phyloP scores from a whole-genome alignment of 2,888 invertebrate genomes.

The Acanthosoma haemorrhoidale region DNA sequence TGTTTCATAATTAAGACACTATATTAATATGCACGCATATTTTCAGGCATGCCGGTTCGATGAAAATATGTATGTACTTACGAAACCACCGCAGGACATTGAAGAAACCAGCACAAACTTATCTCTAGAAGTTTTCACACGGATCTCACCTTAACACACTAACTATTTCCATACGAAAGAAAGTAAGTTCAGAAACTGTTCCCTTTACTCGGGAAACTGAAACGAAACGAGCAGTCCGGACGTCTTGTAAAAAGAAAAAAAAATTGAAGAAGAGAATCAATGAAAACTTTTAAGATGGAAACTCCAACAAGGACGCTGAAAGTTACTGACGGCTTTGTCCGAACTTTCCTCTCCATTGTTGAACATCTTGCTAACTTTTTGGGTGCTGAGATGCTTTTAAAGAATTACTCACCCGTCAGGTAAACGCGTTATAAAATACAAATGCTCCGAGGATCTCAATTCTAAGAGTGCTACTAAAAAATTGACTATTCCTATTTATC shows the following conservation, averaged over 20 bases:
- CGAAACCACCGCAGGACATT: too few relatives aligned
- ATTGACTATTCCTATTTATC: too few relatives aligned
- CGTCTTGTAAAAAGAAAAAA: not conserved
- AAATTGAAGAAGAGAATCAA: not conserved
- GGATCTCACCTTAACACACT: too few relatives aligned
- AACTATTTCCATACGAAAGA: too few relatives aligned
- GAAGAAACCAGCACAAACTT: too few relatives aligned
- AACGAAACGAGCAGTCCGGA: not conserved
- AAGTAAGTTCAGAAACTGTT: not conserved
- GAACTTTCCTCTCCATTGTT: not conserved
- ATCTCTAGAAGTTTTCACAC: too few relatives aligned
- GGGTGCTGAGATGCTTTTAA: not conserved
- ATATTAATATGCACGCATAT: too few relatives aligned
- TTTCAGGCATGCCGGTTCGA: too few relatives aligned
- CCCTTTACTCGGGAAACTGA: not conserved
- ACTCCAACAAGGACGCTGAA: not conserved
- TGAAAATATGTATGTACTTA: too few relatives aligned
- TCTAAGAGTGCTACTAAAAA: too few relatives aligned
- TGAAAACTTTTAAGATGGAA: constrained; percentile 8
- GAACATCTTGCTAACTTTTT: not conserved
- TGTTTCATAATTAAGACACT: too few relatives aligned
- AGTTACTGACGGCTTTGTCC: constrained; percentile 10
- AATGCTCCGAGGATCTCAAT: too few relatives aligned
- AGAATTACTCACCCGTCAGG: not conserved
- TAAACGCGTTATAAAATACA: not conserved